A percentile compares a stretch with the other conserved stretches of the same genome.
Evolutionary conservation across 2,113 vertebrate genomes (phyloP).

Genomic region (Aspidoscelis tigris): DNA sequence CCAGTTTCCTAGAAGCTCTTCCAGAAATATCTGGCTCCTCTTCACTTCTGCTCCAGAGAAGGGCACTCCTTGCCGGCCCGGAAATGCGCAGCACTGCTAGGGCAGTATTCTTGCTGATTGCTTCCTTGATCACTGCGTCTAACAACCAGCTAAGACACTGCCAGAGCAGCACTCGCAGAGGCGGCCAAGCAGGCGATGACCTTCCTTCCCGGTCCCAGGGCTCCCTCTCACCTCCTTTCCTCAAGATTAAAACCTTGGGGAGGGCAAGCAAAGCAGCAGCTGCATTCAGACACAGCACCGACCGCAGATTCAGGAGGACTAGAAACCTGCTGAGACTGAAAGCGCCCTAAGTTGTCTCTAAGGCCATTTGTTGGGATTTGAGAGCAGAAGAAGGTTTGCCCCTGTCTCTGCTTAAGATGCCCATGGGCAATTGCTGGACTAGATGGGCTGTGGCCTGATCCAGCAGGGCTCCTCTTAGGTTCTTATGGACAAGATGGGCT

Average conservation of each 20-base stretch:
- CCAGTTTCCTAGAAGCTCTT: not conserved
- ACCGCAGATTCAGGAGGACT: not conserved
- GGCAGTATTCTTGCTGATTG: slow-evolving; percentile 99
- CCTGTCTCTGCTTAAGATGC: too few relatives aligned
- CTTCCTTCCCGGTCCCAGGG: accelerated
- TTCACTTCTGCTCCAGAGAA: not conserved
- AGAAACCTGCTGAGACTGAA: not conserved
- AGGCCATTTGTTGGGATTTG: too few relatives aligned
- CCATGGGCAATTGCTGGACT: too few relatives aligned
- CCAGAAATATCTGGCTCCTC: not conserved
- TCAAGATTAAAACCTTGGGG: slow-evolving; percentile 14
- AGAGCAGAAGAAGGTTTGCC: too few relatives aligned
- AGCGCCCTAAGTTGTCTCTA: too few relatives aligned
- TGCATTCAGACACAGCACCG: too few relatives aligned
- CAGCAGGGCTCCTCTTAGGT: too few relatives aligned
- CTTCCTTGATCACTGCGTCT: slow-evolving; percentile 92
- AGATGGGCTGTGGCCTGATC: too few relatives aligned
- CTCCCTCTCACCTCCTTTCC: not conserved
- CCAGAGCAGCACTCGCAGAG: slow-evolving; percentile 99
- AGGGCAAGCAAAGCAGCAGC: not conserved
- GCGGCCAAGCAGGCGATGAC: not conserved
- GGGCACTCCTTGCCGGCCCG: slow-evolving; percentile 41
- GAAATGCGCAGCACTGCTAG: slow-evolving; percentile 95
- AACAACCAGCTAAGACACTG: slow-evolving; percentile 99
- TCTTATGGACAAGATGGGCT: too few relatives aligned